Conservation (phyloP, 2,888 invertebrate genomes). For the Microctonus aethiopoides region DNA sequence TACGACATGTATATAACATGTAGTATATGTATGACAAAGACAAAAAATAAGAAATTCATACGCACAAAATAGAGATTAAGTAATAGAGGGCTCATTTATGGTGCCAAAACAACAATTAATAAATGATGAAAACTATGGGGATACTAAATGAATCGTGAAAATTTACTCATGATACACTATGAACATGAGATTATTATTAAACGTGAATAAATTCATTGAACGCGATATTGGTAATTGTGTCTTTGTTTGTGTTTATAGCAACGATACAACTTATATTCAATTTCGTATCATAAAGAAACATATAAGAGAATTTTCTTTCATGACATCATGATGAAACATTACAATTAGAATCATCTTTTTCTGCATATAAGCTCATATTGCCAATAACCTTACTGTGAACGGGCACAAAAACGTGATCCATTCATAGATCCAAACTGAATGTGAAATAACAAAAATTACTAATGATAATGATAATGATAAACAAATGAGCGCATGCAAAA, state of each 20-base stretch:
- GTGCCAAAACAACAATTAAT: constrained; percentile 58
- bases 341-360: not conserved
- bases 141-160: no score
- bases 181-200: constrained; percentile 36
- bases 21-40: constrained; percentile 51
- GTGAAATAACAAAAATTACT: constrained; percentile 26
- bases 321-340: not conserved
- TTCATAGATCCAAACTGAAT: constrained; percentile 24
- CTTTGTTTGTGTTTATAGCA: constrained; percentile 58
- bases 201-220: constrained; percentile 25
- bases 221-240: constrained; percentile 56
- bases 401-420: constrained; percentile 9
- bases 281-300: not conserved
- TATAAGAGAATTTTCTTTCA: not conserved
- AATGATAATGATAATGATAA: not conserved
- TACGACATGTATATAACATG: constrained; percentile 58
- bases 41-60: constrained; percentile 7
- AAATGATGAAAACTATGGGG: not conserved
- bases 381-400: not conserved
- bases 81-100: constrained; percentile 51
- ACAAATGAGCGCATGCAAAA: no score
- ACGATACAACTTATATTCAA: not conserved
- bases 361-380: not conserved
- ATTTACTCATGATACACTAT: no score
- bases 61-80: constrained; percentile 2